These are phyloP conservation scores for Schizopygopsis pylzovi DNA, from an alignment of 2,797 vertebrate species.

Conservation along the genomic window DNA sequence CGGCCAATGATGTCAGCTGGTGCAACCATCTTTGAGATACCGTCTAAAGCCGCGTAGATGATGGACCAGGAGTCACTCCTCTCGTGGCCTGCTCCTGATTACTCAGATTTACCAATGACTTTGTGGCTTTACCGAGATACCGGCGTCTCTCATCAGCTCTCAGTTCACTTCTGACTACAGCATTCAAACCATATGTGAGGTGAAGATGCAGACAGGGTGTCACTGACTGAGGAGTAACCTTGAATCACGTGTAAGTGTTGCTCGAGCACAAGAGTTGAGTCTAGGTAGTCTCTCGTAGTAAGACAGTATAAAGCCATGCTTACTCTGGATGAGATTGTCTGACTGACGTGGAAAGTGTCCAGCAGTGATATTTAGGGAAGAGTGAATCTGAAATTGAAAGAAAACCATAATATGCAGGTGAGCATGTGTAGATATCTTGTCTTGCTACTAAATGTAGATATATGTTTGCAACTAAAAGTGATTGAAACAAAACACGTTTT, in stretches of 20 bases:
- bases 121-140: slow-evolving; percentile 70
- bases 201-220: slow-evolving; percentile 69
- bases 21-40: slow-evolving; percentile 54
- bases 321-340: background rate
- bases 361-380: too few relatives aligned
- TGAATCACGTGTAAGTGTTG: slow-evolving; percentile 9
- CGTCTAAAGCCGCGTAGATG: slow-evolving; percentile 48
- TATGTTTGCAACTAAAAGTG: too few relatives aligned
- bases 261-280: background rate
- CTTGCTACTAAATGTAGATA: too few relatives aligned
- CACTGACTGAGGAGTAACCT: slow-evolving; percentile 71
- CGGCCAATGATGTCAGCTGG: slow-evolving; percentile 20
- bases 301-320: slow-evolving; percentile 47
- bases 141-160: slow-evolving; percentile 75
- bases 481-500: too few relatives aligned
- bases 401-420: too few relatives aligned
- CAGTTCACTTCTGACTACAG: slow-evolving; percentile 71
- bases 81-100: slow-evolving; percentile 72
- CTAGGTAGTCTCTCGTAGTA: slow-evolving; percentile 5
- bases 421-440: too few relatives aligned
- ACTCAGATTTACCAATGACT: slow-evolving; percentile 78
- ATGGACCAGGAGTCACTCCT: slow-evolving; percentile 3
- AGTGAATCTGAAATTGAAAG: too few relatives aligned
- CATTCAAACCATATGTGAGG: slow-evolving; percentile 75
- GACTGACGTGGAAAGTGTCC: too few relatives aligned